Base-by-base conservation (phyloP, 2,113 vertebrate genomes). In the Polyodon spathula region DNA sequence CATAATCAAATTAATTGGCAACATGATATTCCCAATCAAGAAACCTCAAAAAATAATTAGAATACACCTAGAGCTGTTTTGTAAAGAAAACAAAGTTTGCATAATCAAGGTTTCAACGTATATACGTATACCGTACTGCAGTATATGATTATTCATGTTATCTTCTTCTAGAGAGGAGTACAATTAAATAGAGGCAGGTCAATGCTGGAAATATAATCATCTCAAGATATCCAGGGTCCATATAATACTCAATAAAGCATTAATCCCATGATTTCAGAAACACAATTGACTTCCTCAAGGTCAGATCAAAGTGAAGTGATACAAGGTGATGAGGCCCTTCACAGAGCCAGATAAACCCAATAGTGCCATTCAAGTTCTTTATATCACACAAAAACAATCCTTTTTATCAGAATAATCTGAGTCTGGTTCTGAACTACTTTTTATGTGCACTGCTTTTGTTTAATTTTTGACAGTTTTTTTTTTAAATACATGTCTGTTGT, bases 311-410 rank as follows among this genome's bases (percentile, higher is more conserved):
- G 66, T 77, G 69, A 81, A 75, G 59, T 70, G 67, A 84, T 78
- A 80, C 63, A 67, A 66, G 70, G 63, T 76, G 76, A 73, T 76
- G 44, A 72, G 73, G 73, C 70, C 72, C 79, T 76, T 71, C 73
- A 63, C 17, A 65, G 79, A 74, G 69, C 72, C 66, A 70, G 74
- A 80, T 78, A 79, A 81, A 57, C 64, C 76, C 74, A 70, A 81
- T 83, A 78, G 68, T 78, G 59, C 68, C 71, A 8, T 60, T 68
- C 67, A 66, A 72, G 85, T 85, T 82, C 86, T 90, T 86, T 85
- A 76, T 77, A 79, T 86, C 75, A 71, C 79, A 64, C 60, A 68
- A 71, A 43, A 75, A 73, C 87, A 92, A 91, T 90, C 80, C 76
- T 66, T 86, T 81, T 78, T 81, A 82, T 85, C 81, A 74, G 70